Evolutionary conservation across 2,888 invertebrate genomes (phyloP), one percentile per base, ranked within the genome.

Genomic region (Machimus rusticus): DNA sequence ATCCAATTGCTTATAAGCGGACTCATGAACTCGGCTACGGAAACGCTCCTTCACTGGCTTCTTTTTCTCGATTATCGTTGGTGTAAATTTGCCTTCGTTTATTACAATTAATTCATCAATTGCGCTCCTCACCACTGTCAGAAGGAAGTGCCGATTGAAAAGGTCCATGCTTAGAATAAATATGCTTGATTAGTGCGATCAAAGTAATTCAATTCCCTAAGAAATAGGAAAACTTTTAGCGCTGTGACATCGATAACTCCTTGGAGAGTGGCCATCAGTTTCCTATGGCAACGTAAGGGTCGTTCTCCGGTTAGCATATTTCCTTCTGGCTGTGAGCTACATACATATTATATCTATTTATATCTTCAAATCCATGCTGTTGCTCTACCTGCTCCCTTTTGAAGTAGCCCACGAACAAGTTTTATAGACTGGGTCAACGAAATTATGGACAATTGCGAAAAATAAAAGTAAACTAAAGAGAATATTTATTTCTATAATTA

Each of bases 101-200:
- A 87, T 78, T 12, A 88, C 74, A 9, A 66, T 77, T 74, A 89
- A 85, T 88, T 89, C 77, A 28, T 88, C 87, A 16, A 88, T 77
- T 2, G 86, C 28, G 66, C 85, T 55, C 34, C 88, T 82, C 16
- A 89, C 9, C 3, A 86, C 82, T 5, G 28, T 43, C 14, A 66
- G n/a, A 28, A 87, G 46, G 16, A 88, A 46, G 23, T 51, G 28
- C 51, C 28, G 77, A 74, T 87, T 57, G 1, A 89, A 77, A 5
- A 2, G 34, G 4, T 88, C 31, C 82, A 88, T 86, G n/a, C 57
- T 78, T 16, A 8, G 23, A 23, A 66, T 66, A 23, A 66, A 66
- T 9, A 66, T 2, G n/a, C 34, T 51, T 81, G 28, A 23, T 28
- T 74, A 51, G 51, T 51, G n/a, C 16, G 16, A 6, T 66, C 8